Evolutionary conservation across 2,888 invertebrate species (phyloP), one percentile per base, ranked within the genome.

Genomic region (Cerastis leucographa): DNA sequence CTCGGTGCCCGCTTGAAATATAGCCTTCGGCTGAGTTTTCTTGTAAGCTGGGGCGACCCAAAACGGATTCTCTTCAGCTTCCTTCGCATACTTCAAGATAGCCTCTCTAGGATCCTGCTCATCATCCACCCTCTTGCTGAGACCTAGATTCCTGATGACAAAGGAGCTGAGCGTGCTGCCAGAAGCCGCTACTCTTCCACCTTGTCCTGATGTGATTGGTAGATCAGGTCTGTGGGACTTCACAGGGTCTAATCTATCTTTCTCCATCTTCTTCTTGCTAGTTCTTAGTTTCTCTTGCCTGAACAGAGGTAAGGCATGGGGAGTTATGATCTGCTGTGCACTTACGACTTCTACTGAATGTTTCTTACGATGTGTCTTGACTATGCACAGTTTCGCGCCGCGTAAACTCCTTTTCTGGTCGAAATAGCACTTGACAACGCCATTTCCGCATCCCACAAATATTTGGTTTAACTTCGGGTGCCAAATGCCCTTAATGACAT

Each of bases 391-490:
- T 89, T 99, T 98, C 0, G 99, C 99, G 0, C 99, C 99, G 8
- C 99, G 97, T 76, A 98, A 97, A 91, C 99, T 99, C 64, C 97
- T 97, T 76, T 98, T 97, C 1, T 98, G 98, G 91, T 99, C 99
- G 89, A 99, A 99, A 92, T 98, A 99, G 74, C 99, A 98, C 89
- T 99, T 99, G 0, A 99, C 98, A 0, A 97, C 97, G 0, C 99
- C 99, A 92, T 99, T 98, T 0, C 99, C 99, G 87, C 99, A 98
- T 0, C 99, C 99, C 0, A 99, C 98, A 83, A 99, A 98, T 62
- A 99, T 98, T 93, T 99, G 99, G 92, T 99, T 99, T n/a, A 99
- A 95, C 92, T 99, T 99, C 0, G 99, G 98, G 95, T 99, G 99
- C 99, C 99, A 99, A 0, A 98, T 93, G 0, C 98, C 97, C 91